Conservation (phyloP, 2,113 vertebrate species). For the Caranx melampygus region DNA sequence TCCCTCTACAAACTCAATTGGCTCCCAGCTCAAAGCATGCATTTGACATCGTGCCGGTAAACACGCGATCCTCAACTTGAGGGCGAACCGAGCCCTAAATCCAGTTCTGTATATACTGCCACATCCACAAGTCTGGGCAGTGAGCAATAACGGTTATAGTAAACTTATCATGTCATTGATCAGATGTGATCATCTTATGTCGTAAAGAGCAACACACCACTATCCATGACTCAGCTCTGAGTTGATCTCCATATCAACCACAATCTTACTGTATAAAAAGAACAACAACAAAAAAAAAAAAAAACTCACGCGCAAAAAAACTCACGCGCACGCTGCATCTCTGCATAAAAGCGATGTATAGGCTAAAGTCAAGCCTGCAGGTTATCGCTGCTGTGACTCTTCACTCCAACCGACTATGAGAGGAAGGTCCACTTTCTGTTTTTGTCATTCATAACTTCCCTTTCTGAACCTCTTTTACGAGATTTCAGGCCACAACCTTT, state of each 20-base stretch:
- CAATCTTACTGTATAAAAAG: background rate
- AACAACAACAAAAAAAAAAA: background rate
- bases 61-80: conserved; percentile 7
- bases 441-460: conserved; percentile 40
- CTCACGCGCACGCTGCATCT: background rate
- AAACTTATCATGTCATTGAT: background rate
- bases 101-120: background rate
- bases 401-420: background rate
- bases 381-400: background rate
- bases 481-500: conserved; percentile 46
- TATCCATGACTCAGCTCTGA: conserved; percentile 23
- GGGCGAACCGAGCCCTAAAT: background rate
- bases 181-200: background rate
- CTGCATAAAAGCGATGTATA: conserved; percentile 23
- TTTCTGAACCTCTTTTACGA: conserved; percentile 16
- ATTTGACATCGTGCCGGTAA: background rate
- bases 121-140: background rate
- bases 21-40: background rate
- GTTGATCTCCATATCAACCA: background rate
- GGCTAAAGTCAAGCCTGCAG: conserved; percentile 27
- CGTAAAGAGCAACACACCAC: background rate
- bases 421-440: conserved; percentile 3
- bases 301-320: background rate
- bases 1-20: conserved; percentile 19
- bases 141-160: background rate